Conservation (phyloP, 1,140 invertebrate genomes). For the Eriocheir sinensis region DNA sequence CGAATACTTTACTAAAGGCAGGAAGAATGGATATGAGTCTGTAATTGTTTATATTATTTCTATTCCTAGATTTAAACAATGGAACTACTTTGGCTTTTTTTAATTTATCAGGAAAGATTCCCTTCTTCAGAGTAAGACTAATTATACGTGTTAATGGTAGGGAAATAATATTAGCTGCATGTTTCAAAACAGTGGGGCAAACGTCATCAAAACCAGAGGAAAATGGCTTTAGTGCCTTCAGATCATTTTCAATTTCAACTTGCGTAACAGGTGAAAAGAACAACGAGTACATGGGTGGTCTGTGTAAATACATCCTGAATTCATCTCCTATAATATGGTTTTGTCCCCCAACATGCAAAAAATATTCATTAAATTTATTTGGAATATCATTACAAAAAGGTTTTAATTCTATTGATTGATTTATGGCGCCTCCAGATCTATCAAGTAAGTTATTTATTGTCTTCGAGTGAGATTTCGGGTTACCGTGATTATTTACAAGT, state of each 20-base stretch:
- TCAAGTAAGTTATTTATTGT: neutral
- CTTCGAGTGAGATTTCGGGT: neutral
- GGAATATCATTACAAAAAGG: neutral
- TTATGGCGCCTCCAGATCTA: neutral
- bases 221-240: neutral
- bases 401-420: neutral
- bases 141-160: neutral
- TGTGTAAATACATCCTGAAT: too few relatives aligned
- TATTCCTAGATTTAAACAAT: conserved; percentile 5
- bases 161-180: neutral
- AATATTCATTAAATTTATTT: too few relatives aligned
- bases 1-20: neutral
- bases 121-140: neutral
- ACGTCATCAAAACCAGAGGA: neutral
- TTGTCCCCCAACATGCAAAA: too few relatives aligned
- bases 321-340: too few relatives aligned
- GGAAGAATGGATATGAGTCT: neutral
- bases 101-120: neutral
- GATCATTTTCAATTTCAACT: neutral
- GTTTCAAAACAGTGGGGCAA: neutral
- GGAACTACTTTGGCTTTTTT: neutral
- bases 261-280: too few relatives aligned
- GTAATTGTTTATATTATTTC: conserved; percentile 33
- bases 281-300: too few relatives aligned
- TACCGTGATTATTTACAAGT: neutral